Conservation (phyloP, 2,113 vertebrate species). For the Dryoscopus gambensis region DNA sequence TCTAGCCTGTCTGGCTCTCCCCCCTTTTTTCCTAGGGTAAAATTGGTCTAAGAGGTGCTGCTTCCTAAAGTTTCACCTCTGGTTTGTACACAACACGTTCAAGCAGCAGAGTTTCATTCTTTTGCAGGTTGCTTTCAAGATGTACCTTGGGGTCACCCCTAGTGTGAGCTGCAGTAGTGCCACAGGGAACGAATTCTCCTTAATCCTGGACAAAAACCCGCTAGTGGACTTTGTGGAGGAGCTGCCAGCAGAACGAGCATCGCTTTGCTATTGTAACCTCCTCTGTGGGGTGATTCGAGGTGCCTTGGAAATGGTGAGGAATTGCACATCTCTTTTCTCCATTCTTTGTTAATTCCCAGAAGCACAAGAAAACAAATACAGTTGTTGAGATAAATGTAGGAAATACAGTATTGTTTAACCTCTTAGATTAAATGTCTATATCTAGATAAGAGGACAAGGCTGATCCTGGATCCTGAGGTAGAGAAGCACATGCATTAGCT, state of each 20-base stretch:
- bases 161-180: conserved; percentile 69
- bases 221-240: conserved; percentile 78
- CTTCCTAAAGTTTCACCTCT: background rate
- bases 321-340: background rate
- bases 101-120: background rate
- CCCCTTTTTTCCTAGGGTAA: background rate
- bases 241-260: conserved; percentile 71
- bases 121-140: conserved; percentile 81
- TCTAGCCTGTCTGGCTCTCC: background rate
- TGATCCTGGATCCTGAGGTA: background rate
- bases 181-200: conserved; percentile 73
- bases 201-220: conserved; percentile 80
- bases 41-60: background rate
- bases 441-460: background rate
- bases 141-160: conserved; percentile 78
- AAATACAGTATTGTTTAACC: background rate
- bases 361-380: background rate
- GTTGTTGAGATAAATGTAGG: background rate
- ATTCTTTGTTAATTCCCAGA: background rate
- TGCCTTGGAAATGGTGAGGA: conserved; percentile 79
- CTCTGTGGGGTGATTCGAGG: conserved; percentile 79
- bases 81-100: background rate
- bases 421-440: background rate
- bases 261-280: conserved; percentile 75
- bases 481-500: background rate